Conservation (phyloP, 2,888 invertebrate genomes). For the Drosophila stalkeri region DNA sequence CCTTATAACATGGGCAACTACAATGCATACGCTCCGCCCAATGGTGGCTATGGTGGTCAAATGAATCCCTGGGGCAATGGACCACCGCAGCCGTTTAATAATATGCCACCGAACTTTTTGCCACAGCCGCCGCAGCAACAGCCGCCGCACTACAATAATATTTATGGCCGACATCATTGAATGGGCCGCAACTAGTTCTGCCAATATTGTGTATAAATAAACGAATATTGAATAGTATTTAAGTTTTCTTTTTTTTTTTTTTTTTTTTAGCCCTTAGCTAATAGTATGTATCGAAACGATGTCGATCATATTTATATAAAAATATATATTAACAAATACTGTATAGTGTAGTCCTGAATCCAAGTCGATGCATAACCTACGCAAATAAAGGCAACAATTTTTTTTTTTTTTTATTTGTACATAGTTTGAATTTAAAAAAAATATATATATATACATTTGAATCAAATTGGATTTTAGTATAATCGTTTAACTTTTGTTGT, state of each 20-base stretch:
- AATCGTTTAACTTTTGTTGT: neutral
- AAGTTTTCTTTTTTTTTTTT: neutral
- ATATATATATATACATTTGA: too few relatives aligned
- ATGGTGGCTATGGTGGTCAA: constrained; percentile 42
- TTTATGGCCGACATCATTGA: constrained; percentile 61
- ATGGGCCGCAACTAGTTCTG: neutral
- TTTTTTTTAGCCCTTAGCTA: neutral
- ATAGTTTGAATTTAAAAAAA: constrained; percentile 17
- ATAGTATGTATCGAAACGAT: neutral
- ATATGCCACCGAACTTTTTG: constrained; percentile 59
- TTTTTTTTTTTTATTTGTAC: constrained; percentile 12
- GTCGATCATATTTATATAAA: neutral
- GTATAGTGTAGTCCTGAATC: neutral
- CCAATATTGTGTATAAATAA: constrained; percentile 10
- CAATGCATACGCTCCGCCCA: constrained; percentile 37
- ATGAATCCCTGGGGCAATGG: constrained; percentile 53
- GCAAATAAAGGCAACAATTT: constrained; percentile 2
- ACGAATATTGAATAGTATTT: neutral
- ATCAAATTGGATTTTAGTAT: neutral
- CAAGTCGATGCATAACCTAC: neutral
- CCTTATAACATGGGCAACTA: constrained; percentile 48
- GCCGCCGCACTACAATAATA: constrained; percentile 65
- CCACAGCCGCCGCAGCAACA: constrained; percentile 52
- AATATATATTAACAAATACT: neutral
- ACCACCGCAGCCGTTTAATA: constrained; percentile 39